A percentile compares a stretch with the other conserved stretches of the same genome.
Conservation (phyloP, 2,888 invertebrate genomes). For the Stenchaetothrips biformis region DNA sequence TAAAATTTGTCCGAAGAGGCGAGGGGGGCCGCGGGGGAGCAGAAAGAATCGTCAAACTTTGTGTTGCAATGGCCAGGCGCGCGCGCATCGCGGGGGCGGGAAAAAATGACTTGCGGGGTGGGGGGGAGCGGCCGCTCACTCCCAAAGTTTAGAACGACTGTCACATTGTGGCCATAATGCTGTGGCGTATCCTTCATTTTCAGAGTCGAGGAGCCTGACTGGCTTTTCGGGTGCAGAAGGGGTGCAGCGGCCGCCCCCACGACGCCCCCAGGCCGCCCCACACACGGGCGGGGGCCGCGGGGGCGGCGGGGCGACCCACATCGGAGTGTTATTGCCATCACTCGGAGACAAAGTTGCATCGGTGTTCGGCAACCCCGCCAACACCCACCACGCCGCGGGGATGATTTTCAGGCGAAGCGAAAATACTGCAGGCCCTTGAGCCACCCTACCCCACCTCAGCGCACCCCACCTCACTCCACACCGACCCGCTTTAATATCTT, state of each 20-base stretch:
- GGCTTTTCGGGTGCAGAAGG: no score
- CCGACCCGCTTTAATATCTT: no score
- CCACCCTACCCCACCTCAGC: background rate
- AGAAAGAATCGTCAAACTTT: background rate
- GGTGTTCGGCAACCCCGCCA: background rate
- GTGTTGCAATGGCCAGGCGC: background rate
- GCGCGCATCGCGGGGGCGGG: background rate
- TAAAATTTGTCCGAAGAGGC: no score
- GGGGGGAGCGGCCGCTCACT: background rate
- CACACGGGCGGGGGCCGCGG: background rate
- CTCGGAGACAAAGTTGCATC: constrained; percentile 16
- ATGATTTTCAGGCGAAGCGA: no score
- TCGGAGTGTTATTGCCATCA: constrained; percentile 14
- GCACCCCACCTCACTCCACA: background rate
- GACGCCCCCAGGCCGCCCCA: no score
- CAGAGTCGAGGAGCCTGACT: background rate
- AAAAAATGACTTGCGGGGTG: background rate
- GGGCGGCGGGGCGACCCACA: background rate
- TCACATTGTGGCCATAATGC: background rate
- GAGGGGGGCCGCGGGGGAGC: no score
- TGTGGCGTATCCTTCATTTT: background rate
- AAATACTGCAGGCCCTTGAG: background rate
- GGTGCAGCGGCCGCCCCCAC: no score
- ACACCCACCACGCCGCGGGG: background rate
- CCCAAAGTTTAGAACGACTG: background rate